Base-by-base conservation (phyloP, 2,797 vertebrate genomes). In the Ptychadena robeensis region DNA sequence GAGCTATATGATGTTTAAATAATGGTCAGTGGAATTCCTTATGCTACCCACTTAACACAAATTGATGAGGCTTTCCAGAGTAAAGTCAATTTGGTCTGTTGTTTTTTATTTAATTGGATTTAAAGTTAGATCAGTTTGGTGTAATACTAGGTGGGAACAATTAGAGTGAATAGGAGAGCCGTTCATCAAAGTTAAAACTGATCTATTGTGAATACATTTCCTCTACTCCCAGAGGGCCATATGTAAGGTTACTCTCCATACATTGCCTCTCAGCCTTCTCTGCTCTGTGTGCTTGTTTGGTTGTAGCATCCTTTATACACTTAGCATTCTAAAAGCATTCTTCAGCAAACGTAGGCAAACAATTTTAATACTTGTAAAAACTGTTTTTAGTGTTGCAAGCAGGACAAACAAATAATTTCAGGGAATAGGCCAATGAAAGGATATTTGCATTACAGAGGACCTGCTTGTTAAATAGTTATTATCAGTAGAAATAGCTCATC, bases 141-240 rank as follows among this genome's bases (percentile, higher is more conserved):
- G 84, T 87, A 89, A 89, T 79, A 81, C 79, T 85, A 74, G 85
- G 86, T 87, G 86, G 85, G 89, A 91, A 91, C 87, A 88, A 87
- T 87, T 89, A 90, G 90, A 87, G 61, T 70, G 78, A 90, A 87
- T 64, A 35, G 66, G 53, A 82, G 86, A 89, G 86, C 86, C 69
- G 32, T 89, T 90, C 82, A 90, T 90, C 89, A 92, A 82, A 88
- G 44, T 85, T 87, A 88, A 89, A 86, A 86, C 89, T 88, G 83
- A 89, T 86, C 48, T 83, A 57, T 88, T 82, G 85, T 87, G 85
- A 83, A 80, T 78, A 80, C 79, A 84, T 83, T 82, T 82, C 80
- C 73, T 57, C 73, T 82, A 82, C 84, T 88, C 79, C 81, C 70
- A n/a, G 73, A 85, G 82, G 59, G 80, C 64, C 53, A 63, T 44